These are phyloP conservation scores for Celastrina argiolus DNA, from an alignment of 2,888 invertebrate species.

Conservation along the genomic window DNA sequence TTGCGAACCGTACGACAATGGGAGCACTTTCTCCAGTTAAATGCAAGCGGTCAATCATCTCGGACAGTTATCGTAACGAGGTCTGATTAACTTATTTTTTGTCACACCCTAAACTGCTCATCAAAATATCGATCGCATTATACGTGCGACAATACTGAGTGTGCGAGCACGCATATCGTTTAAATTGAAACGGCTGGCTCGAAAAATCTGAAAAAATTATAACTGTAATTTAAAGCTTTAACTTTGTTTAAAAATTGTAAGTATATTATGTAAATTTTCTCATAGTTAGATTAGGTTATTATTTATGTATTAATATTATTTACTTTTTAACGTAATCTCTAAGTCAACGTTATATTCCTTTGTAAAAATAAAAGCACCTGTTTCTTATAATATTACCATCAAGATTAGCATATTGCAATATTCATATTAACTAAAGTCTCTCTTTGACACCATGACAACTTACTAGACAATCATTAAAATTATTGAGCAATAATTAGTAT, in stretches of 20 bases:
- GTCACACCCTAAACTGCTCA: constrained; percentile 32
- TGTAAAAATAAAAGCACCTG: background rate
- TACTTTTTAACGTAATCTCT: too few species aligned
- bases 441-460: constrained; percentile 5
- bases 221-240: too few species aligned
- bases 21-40: constrained; percentile 30
- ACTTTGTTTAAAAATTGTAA: too few species aligned
- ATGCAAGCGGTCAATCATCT: constrained; percentile 30
- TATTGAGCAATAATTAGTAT: background rate
- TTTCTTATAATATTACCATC: background rate
- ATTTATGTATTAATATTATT: too few species aligned
- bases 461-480: background rate
- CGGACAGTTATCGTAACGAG: constrained; percentile 33
- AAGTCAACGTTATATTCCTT: background rate
- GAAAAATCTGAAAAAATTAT: too few species aligned
- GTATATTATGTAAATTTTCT: too few species aligned
- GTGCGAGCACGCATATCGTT: too few species aligned
- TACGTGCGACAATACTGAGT: background rate
- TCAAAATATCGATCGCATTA: constrained; percentile 32
- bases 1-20: constrained; percentile 29
- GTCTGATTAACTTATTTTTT: constrained; percentile 37
- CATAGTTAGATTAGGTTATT: too few species aligned
- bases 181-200: too few species aligned
- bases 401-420: background rate
- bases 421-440: background rate